Percentiles rank a stretch among this genome's conserved stretches.
Evolutionary conservation across 92 coral and sea anemone species (phyloP).

Genomic region (Muricea muricata): DNA sequence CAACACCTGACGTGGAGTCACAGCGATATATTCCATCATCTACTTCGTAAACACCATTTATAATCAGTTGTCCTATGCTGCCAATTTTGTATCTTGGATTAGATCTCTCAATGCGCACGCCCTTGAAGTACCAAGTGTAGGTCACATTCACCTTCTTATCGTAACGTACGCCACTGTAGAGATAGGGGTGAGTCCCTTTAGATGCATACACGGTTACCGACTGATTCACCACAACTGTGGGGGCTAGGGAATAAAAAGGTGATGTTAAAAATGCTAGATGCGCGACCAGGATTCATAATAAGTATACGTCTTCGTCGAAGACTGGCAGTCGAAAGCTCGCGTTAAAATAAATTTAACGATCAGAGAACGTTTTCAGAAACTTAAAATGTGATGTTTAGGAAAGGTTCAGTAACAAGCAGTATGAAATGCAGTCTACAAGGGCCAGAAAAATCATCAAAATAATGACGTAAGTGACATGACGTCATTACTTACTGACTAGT

Average conservation of each 20-base stretch:
- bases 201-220: conserved; percentile 68
- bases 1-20: conserved; percentile 76
- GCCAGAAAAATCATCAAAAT: no score
- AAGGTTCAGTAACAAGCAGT: no score
- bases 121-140: conserved; percentile 86
- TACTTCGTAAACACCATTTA: conserved; percentile 68
- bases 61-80: conserved; percentile 76
- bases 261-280: no score
- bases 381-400: no score
- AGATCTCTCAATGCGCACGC: conserved; percentile 13
- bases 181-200: conserved; percentile 71
- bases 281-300: no score
- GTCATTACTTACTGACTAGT: conserved; percentile 24
- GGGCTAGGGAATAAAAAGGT: not conserved
- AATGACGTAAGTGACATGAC: no score
- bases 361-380: no score
- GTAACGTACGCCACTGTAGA: conserved; percentile 74
- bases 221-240: conserved; percentile 26
- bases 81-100: conserved; percentile 59
- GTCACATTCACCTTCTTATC: conserved; percentile 70
- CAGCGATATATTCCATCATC: conserved; percentile 91
- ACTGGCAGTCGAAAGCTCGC: no score
- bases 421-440: no score
- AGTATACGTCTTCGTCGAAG: no score
- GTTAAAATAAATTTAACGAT: no score